These are phyloP conservation scores for Loriculus beryllinus DNA, from an alignment of 2,797 vertebrate species.

Conservation along the genomic window DNA sequence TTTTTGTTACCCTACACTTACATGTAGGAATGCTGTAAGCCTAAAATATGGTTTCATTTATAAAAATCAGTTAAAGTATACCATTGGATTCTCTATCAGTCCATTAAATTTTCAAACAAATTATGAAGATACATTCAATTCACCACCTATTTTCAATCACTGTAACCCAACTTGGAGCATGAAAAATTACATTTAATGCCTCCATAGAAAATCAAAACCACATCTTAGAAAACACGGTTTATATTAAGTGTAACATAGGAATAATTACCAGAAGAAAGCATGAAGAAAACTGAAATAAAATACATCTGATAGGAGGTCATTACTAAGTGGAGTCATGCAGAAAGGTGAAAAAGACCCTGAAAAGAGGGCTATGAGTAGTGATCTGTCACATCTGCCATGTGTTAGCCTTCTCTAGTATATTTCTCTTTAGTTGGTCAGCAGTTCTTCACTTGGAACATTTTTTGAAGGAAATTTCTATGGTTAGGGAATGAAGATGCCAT, in stretches of 20 bases:
- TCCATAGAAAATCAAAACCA: neutral
- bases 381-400: neutral
- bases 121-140: neutral
- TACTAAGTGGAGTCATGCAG: neutral
- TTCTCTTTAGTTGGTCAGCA: neutral
- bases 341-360: neutral
- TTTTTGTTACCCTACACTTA: neutral
- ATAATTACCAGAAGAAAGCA: neutral
- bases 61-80: neutral
- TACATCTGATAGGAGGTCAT: neutral
- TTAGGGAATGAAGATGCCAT: neutral
- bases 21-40: neutral
- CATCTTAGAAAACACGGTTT: rapidly evolving
- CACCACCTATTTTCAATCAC: neutral
- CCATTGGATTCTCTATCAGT: neutral
- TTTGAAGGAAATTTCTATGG: neutral
- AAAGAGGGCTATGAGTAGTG: neutral
- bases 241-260: neutral
- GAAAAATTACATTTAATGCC: neutral
- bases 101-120: neutral
- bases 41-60: neutral
- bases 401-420: neutral
- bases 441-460: neutral
- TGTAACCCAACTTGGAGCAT: neutral
- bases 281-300: neutral